Evolutionary conservation across 2,113 vertebrate species (phyloP), one percentile per base, ranked within the genome.

Genomic region (Tragelaphus scriptus): DNA sequence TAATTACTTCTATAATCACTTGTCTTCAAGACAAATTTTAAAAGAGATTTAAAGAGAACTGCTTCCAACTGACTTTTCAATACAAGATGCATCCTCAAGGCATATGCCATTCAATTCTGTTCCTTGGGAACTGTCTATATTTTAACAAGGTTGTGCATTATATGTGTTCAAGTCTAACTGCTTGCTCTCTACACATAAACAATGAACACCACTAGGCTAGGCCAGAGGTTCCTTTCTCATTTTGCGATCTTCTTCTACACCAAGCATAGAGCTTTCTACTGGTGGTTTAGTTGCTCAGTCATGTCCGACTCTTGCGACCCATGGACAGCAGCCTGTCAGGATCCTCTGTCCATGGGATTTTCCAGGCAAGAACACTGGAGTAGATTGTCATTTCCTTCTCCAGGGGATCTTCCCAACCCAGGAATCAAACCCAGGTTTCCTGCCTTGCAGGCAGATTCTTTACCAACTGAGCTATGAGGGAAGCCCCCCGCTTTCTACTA

Each of bases 31-130:
- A 82, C 23, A 30, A 90, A 51, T 80, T 97, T 87, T 47, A 71
- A 85, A 23, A 97, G 11, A 92, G 71, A 93, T 56, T 95, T 91
- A 85, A 97, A 90, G 65, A 93, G 16, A 87, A 77, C 6, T 23
- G 32, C 26, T 90, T 90, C 26, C n/a, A 96, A 56, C 44, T 82
- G 32, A 93, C 75, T 77, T 40, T 96, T 84, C 75, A 91, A 81
- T 30, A 47, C 79, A 79, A 89, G 53, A 86, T 88, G 59, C 44
- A 53, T 84, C 59, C 30, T 84, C 58, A 47, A 81, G 8, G 15
- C 32, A 88, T 16, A 68, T 59, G 7, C 19, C n/a, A 40, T 85
- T 77, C 5, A 44, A 3, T 93, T 87, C 30, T 51, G 30, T 26
- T 85, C 40, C 80, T 79, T 44, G 36, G 65, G 85, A 95, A 17